Evolutionary conservation across 2,888 invertebrate species (phyloP).

Genomic region (Myopa testacea): DNA sequence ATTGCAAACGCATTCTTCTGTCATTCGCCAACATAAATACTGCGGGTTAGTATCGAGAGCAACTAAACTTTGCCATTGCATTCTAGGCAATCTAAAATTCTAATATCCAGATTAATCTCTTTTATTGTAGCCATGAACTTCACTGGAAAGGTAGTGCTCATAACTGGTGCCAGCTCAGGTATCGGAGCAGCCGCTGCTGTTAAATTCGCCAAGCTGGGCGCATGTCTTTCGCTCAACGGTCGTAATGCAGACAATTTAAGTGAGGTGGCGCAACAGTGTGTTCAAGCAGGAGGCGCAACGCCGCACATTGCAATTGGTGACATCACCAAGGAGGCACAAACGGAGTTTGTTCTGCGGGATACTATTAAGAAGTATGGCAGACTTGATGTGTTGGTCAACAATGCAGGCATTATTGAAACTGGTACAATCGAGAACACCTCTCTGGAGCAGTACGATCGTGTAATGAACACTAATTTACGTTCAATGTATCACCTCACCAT

Average conservation of each 20-base stretch:
- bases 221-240: conserved; percentile 74
- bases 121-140: conserved; percentile 53
- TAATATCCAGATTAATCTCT: too few species aligned
- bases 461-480: conserved; percentile 89
- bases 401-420: conserved; percentile 85
- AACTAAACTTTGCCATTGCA: too few species aligned
- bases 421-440: conserved; percentile 86
- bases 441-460: conserved; percentile 84
- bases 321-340: conserved; percentile 72
- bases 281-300: conserved; percentile 62
- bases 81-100: too few species aligned
- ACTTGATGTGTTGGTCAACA: conserved; percentile 85
- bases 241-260: conserved; percentile 78
- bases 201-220: conserved; percentile 75
- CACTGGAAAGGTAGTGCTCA: conserved; percentile 69
- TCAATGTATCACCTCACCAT: conserved; percentile 82
- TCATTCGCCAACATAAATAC: too few species aligned
- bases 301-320: conserved; percentile 75
- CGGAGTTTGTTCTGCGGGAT: conserved; percentile 74
- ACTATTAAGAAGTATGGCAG: conserved; percentile 77
- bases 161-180: conserved; percentile 81
- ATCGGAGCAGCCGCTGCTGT: conserved; percentile 79
- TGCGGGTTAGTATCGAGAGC: too few species aligned
- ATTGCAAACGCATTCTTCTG: too few species aligned
- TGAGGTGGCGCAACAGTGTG: conserved; percentile 71